phyloP scores from a whole-genome alignment of 2,113 vertebrate genomes.

The Eira barbara region DNA sequence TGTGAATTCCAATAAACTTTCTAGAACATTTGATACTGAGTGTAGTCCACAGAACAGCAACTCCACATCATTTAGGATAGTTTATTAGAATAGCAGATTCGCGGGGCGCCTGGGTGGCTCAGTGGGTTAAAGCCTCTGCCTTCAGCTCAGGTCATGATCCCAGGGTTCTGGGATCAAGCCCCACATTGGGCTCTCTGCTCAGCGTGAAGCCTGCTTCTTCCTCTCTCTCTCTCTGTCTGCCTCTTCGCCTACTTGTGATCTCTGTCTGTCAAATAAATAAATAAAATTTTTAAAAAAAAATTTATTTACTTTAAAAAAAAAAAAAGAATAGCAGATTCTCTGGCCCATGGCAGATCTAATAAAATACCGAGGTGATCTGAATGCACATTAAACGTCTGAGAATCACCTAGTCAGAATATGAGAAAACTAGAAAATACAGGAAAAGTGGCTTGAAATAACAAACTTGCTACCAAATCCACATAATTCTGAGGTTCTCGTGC shows the following conservation, averaged over 20 bases:
- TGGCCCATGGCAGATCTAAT: background rate
- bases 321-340: conserved; percentile 31
- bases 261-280: too few species aligned
- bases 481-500: background rate
- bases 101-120: too few species aligned
- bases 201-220: too few species aligned
- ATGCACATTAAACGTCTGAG: background rate
- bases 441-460: background rate
- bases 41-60: background rate
- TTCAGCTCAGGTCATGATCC: too few species aligned
- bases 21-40: background rate
- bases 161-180: too few species aligned
- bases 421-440: conserved; percentile 22
- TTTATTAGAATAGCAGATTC: conserved; percentile 13
- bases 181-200: too few species aligned
- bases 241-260: too few species aligned
- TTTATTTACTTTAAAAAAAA: too few species aligned
- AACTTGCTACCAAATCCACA: background rate
- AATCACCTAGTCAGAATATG: background rate
- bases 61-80: background rate
- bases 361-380: background rate
- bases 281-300: too few species aligned
- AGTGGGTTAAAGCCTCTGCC: too few species aligned
- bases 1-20: background rate
- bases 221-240: too few species aligned